A percentile compares a stretch with the other conserved stretches of the same genome.
These are phyloP conservation scores for Margarornis squamiger DNA, from an alignment of 2,797 vertebrate genomes.

Conservation along the genomic window DNA sequence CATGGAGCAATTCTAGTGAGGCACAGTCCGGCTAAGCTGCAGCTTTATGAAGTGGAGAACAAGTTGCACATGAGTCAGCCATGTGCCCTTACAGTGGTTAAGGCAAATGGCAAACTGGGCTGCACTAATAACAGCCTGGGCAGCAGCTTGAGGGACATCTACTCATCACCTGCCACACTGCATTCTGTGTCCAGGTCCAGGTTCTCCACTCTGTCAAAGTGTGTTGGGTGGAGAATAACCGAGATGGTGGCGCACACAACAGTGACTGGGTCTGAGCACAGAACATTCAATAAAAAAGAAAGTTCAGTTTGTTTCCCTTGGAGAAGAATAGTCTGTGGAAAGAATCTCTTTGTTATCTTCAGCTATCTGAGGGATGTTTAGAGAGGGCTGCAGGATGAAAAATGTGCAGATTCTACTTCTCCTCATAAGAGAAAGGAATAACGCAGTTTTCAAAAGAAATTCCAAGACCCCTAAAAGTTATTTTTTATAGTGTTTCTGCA, in stretches of 20 bases:
- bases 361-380: neutral
- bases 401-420: neutral
- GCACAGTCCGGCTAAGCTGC: neutral
- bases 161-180: neutral
- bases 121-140: no score
- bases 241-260: neutral
- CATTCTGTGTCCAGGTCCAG: neutral
- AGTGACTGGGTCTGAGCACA: neutral
- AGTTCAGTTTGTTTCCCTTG: neutral
- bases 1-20: neutral
- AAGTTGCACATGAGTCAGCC: neutral
- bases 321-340: neutral
- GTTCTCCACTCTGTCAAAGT: neutral
- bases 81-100: neutral
- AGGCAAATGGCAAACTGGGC: neutral
- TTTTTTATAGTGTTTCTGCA: neutral
- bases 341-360: neutral
- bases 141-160: neutral
- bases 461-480: neutral
- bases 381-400: neutral
- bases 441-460: neutral
- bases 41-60: neutral
- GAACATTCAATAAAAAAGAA: neutral
- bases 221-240: neutral
- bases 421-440: neutral